Base-by-base conservation (phyloP, 1,140 invertebrate genomes). In the Teleogryllus occipitalis region DNA sequence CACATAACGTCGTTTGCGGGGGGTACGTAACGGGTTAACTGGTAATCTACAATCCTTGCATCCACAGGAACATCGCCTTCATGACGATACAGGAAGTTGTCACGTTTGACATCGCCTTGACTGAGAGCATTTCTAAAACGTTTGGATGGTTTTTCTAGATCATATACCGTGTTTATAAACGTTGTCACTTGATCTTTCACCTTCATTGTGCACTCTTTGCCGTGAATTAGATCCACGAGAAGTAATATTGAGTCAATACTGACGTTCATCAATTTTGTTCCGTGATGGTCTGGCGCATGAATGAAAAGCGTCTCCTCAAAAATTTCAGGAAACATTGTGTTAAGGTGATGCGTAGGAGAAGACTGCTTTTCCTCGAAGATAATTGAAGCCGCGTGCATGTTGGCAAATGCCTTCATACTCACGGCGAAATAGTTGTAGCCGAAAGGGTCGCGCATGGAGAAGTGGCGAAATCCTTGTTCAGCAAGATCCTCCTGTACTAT, bases 21-120 rank as follows among this genome's bases (percentile, higher is more conserved):
- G 5, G 89, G 89, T 12, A 84, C 84, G 27, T 89, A 89, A 10
- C 89, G 86, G 5, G 87, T 82, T 7, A 89, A 82, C 84, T 91
- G 90, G 80, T 89, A 92, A 82, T 92, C 90, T 0, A 92, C 87
- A 1, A 92, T 82, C 4, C 89, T 81, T 7, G 74, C 72, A 8
- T 75, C 27, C 15, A 76, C 46, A 0, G 47, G 48, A 18, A 12
- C 77, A 22, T 47, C 74, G 15, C 77, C 47, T 21, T 73, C 77
- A 54, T 86, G 21, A 48, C 80, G 81, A 72, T 90, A 88, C 82
- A 92, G 87, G 12, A 92, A 83, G 83, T 92, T 92, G 81, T 90
- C 91, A 3, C 86, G 83, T 90, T 91, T 92, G 7, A 91, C 81
- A 85, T 92, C 90, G 0, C 89, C 88, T 83, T 92, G 92, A 22